Base-by-base conservation (phyloP, 1,140 invertebrate genomes). In the Drosophila nebulosa region DNA sequence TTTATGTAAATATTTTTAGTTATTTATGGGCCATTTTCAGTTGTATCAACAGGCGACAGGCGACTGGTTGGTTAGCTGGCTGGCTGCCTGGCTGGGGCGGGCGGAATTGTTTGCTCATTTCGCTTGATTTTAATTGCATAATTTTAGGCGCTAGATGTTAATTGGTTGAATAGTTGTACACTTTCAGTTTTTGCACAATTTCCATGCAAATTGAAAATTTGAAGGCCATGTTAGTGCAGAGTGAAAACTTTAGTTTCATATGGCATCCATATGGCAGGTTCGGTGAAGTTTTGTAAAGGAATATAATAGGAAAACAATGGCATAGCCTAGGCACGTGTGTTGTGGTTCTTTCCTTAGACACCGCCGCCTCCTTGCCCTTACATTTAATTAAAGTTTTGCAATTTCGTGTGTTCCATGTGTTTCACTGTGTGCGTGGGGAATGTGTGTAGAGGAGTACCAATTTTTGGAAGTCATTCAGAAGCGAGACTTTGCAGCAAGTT, bases 1-100 rank as follows among this genome's bases (percentile, higher is more conserved):
- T 60, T 53, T 52, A 69, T 75, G 78, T 73, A 86, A 88, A 86
- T 88, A 83, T 78, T 74, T 42, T 71, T 39, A 78, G 79, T 80
- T 88, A 83, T 86, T 86, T 88, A 86, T 86, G 81, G 79, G 64
- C 76, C 69, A 76, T 86, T 88, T 86, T 86, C 55, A 74, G 74
- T 64, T 78, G 42, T 75, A 64, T 67, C 68, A 83, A 88, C 81
- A 88, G 39, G 39, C 39, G 16, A 4, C 12, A n/a, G 12, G 1
- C n/a, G 6, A 18, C 14, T 16, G 39, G 14, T 18, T 16, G 39
- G 39, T 12, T 6, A 42, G 2, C 16, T 9, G 6, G 2, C 6
- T 18, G 1, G 6, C 39, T 2, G n/a, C 53, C 42, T n/a, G n/a
- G n/a, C n/a, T n/a, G n/a, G n/a, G n/a, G n/a, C n/a, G n/a, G n/a